Conservation (phyloP, 2,888 invertebrate species). For the Drosophila histrio region DNA sequence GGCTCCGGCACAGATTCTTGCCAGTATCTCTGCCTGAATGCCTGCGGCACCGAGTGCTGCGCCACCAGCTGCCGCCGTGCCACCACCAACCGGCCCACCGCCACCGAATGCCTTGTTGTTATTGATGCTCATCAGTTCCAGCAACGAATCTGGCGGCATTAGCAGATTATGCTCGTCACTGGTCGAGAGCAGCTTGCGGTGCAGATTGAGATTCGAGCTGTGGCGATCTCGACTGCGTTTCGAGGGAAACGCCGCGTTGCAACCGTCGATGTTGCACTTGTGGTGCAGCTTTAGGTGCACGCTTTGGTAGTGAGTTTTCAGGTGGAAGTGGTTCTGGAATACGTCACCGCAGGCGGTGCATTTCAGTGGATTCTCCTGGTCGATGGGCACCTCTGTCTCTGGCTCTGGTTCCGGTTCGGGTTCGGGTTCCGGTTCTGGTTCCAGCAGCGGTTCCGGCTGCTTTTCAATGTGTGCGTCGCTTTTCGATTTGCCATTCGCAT, state of each 20-base stretch:
- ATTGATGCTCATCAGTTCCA: constrained; percentile 73
- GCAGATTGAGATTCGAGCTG: constrained; percentile 95
- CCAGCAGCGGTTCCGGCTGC: not conserved
- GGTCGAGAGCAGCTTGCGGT: constrained; percentile 93
- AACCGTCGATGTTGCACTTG: constrained; percentile 96
- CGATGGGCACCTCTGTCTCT: constrained; percentile 93
- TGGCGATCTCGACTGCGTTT: constrained; percentile 96
- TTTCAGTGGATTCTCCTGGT: constrained; percentile 95
- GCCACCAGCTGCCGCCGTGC: not conserved
- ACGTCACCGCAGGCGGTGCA: constrained; percentile 96
- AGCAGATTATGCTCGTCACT: constrained; percentile 74
- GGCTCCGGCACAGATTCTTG: constrained; percentile 89
- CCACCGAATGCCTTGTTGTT: constrained; percentile 53
- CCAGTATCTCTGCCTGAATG: constrained; percentile 91
- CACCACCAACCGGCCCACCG: not conserved
- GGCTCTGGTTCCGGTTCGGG: constrained; percentile 49
- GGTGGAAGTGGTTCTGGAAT: constrained; percentile 96
- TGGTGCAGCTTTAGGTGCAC: constrained; percentile 98
- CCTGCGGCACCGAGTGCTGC: constrained; percentile 6
- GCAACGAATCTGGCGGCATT: constrained; percentile 60
- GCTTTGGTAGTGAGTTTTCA: constrained; percentile 97
- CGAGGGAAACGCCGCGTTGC: constrained; percentile 97
- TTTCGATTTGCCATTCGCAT: constrained; percentile 36
- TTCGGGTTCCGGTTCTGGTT: constrained; percentile 29
- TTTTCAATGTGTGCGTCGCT: too few relatives aligned